Evolutionary conservation across 2,888 invertebrate genomes (phyloP), one percentile per base, ranked within the genome.

Genomic region (Xiphydria camelus): DNA sequence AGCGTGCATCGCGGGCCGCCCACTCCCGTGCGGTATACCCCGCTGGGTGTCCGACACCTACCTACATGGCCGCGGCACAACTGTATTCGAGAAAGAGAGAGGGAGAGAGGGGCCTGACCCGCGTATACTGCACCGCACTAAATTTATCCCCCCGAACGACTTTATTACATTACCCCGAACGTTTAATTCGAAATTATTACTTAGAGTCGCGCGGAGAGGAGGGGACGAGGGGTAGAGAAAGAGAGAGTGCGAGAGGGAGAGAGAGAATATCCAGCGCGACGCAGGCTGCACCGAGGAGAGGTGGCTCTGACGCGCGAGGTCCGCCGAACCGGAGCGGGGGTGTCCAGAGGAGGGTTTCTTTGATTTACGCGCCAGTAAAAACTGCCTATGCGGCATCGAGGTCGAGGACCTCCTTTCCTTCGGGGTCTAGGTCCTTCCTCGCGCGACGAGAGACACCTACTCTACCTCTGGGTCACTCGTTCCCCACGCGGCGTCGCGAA

Each of bases 1-100:
- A 33, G 20, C 41, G 38, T 29, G 60, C 61, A 61, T 53, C 29
- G 29, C 60, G 63, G 57, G 63, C 66, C 71, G 69, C 71, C 71
- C 70, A 70, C 71, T 68, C 63, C 61, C 49, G 45, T 50, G 40
- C 23, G 49, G 14, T 64, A 59, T 64, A 66, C 64, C 72, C 72
- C 65, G 72, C 72, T 71, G 72, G 68, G 70, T 72, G 70, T 71
- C 72, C 72, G 62, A 73, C 72, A 72, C 72, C 72, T 72, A 72
- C 71, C 71, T 66, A 68, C 67, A 22, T 59, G 57, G 56, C 62
- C 57, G 59, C 58, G 61, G 57, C 63, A 64, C 65, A 58, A 66
- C 64, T 55, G 63, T 61, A 60, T 57, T 51, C 53, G 45, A 48
- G 15, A 52, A 51, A 48, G n/a, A n/a, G n/a, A n/a, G n/a, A n/a